A percentile compares a stretch with the other conserved stretches of the same genome.
phyloP scores from a whole-genome alignment of 2,113 vertebrate genomes.

The Spizaetus ornatus region DNA sequence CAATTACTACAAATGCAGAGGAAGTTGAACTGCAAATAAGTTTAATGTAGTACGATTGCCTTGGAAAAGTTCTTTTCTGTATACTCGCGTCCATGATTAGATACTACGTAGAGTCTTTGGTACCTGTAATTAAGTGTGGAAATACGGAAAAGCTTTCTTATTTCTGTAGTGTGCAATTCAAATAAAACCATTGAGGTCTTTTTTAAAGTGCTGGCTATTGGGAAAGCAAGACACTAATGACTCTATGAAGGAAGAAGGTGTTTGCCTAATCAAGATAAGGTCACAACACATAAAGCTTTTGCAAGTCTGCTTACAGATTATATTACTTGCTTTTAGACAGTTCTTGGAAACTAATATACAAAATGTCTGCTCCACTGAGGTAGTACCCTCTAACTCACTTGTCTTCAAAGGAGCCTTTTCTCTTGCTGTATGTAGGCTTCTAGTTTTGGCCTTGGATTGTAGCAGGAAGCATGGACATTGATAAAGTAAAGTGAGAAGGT shows the following conservation, averaged over 20 bases:
- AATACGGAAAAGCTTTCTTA: neutral
- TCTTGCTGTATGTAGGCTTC: neutral
- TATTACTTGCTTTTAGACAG: neutral
- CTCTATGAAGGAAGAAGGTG: neutral
- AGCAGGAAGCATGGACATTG: neutral
- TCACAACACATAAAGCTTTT: neutral
- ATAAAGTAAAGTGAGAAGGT: constrained; percentile 9
- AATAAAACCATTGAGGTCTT: neutral
- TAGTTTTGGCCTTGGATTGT: neutral
- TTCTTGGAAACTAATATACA: neutral
- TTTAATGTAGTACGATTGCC: neutral
- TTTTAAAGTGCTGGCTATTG: neutral
- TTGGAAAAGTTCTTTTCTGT: neutral
- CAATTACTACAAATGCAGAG: neutral
- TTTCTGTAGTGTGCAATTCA: neutral
- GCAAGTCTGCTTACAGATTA: neutral
- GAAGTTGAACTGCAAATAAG: neutral
- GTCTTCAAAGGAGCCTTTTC: neutral
- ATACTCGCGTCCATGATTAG: fast-evolving
- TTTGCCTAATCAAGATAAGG: neutral
- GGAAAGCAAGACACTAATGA: neutral
- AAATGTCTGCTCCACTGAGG: neutral
- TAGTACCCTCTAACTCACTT: neutral
- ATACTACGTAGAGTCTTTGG: neutral
- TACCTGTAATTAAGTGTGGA: neutral